Evolutionary conservation across 2,113 vertebrate genomes (phyloP).

Genomic region (Barbus barbus): DNA sequence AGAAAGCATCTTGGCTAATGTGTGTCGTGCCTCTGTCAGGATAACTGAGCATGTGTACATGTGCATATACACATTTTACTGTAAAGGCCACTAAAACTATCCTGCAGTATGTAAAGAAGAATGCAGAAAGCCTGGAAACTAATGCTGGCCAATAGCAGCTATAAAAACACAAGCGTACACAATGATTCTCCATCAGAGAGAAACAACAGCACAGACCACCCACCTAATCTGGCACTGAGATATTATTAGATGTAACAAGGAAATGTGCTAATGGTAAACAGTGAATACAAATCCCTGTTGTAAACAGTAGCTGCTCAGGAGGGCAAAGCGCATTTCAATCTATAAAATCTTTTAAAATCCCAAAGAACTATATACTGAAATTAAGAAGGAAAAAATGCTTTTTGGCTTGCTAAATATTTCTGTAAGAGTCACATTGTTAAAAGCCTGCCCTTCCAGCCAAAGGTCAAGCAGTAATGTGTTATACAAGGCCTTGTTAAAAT

Average conservation of each 20-base stretch:
- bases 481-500: conserved; percentile 25
- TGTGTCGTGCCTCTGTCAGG: not conserved
- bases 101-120: not conserved
- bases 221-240: not conserved
- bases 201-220: conserved; percentile 19
- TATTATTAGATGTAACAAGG: not conserved
- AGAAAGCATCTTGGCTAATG: not conserved
- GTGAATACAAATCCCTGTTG: not conserved
- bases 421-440: not conserved
- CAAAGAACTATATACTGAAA: not conserved
- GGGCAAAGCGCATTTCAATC: not conserved
- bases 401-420: not conserved
- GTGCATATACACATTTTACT: not conserved
- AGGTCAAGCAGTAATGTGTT: not conserved
- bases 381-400: not conserved
- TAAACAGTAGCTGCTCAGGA: not conserved
- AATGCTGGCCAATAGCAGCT: not conserved
- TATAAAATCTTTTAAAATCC: conserved; percentile 3
- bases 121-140: not conserved
- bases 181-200: not conserved
- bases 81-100: not conserved
- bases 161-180: conserved; percentile 3
- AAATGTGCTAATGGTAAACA: not conserved
- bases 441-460: not conserved
- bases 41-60: not conserved